Percentiles rank a stretch among this genome's conserved stretches.
Conservation (phyloP, 2,113 vertebrate genomes). For the Calidris pygmaea region DNA sequence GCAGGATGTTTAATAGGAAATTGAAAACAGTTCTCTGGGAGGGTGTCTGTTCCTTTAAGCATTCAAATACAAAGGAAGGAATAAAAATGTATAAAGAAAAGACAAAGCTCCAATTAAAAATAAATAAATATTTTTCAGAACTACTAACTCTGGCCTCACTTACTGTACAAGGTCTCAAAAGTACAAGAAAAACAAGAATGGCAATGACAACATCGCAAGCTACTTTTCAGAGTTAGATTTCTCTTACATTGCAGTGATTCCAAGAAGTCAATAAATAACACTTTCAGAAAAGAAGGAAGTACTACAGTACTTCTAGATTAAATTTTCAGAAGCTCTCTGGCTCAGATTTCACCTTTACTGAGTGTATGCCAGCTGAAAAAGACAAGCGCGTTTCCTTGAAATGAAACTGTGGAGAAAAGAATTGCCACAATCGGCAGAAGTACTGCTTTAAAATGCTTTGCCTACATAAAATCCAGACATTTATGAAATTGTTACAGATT, state of each 20-base stretch:
- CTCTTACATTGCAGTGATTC: neutral
- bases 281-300: neutral
- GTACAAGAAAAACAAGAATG: neutral
- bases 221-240: neutral
- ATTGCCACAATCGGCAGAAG: neutral
- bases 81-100: neutral
- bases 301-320: neutral
- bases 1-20: neutral
- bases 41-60: neutral
- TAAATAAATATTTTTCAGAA: neutral
- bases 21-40: neutral
- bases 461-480: neutral
- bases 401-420: neutral
- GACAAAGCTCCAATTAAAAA: neutral
- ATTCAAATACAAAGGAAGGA: neutral
- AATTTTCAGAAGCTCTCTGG: neutral
- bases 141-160: neutral
- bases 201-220: neutral
- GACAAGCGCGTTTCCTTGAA: neutral
- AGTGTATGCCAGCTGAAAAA: neutral
- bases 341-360: neutral
- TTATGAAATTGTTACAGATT: neutral
- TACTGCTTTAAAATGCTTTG: neutral
- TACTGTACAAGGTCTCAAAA: neutral
- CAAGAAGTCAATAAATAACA: neutral